These are phyloP conservation scores for Tupaia tana DNA, from an alignment of 2,113 vertebrate species.

Conservation along the genomic window DNA sequence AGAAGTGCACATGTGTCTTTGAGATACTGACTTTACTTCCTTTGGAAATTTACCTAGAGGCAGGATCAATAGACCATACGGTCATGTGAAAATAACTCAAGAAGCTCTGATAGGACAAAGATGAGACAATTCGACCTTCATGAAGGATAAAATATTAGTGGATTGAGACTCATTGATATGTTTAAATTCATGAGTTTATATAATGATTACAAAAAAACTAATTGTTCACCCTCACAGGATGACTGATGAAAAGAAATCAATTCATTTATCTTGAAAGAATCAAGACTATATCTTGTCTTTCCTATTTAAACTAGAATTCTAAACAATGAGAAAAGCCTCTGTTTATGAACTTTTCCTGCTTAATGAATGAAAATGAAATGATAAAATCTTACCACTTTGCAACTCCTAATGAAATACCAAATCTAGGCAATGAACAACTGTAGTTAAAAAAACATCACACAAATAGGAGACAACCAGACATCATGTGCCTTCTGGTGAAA, in stretches of 20 bases:
- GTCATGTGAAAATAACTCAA: not conserved
- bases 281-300: not conserved
- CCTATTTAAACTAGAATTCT: not conserved
- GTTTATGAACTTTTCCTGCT: not conserved
- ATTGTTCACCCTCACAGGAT: not conserved
- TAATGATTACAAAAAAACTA: not conserved
- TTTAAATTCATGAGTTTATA: conserved; percentile 15
- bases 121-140: not conserved
- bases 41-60: not conserved
- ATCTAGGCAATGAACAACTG: not conserved
- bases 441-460: not conserved
- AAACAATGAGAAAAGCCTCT: not conserved
- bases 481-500: not conserved
- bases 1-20: not conserved
- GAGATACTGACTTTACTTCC: not conserved
- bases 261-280: not conserved
- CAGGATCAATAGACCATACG: not conserved
- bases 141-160: not conserved
- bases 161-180: not conserved
- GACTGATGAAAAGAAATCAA: not conserved
- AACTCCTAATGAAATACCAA: not conserved
- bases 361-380: conserved; percentile 13
- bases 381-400: not conserved
- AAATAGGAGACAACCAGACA: not conserved
- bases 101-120: not conserved